Evolutionary conservation across 2,113 vertebrate species (phyloP).

Genomic region (Martes martes): DNA sequence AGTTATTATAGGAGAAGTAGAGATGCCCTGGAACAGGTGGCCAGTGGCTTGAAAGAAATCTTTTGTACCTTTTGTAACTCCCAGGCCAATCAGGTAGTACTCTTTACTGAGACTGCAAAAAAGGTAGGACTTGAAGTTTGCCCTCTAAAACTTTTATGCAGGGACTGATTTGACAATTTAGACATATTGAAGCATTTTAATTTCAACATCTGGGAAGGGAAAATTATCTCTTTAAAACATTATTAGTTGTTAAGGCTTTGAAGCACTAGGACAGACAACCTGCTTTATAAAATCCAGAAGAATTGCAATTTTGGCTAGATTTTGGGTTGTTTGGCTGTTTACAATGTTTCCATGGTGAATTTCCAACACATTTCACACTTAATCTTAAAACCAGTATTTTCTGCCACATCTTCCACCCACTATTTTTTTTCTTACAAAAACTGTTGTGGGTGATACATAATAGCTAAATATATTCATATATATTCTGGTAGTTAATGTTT

Average conservation of each 20-base stretch:
- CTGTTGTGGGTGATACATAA: conserved; percentile 43
- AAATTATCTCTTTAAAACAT: background rate
- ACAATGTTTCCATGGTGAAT: conserved; percentile 26
- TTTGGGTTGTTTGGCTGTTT: background rate
- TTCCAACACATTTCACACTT: conserved; percentile 47
- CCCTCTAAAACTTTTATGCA: background rate
- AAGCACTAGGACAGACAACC: background rate
- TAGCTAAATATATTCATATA: conserved; percentile 58
- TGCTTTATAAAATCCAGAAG: background rate
- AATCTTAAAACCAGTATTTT: conserved; percentile 36
- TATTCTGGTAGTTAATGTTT: conserved; percentile 71
- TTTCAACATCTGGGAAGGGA: background rate
- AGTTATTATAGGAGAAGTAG: background rate
- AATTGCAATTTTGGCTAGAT: background rate
- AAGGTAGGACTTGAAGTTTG: background rate
- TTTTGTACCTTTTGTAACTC: background rate
- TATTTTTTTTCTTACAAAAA: conserved; percentile 42
- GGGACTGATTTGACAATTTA: background rate
- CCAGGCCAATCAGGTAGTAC: background rate
- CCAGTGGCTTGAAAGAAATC: background rate
- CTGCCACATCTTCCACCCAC: background rate
- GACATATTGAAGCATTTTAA: conserved; percentile 22
- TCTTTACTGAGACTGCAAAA: background rate
- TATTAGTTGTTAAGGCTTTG: background rate
- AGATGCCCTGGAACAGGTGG: background rate